phyloP scores from a whole-genome alignment of 2,797 vertebrate genomes.

The Poeciliopsis gracilis region DNA sequence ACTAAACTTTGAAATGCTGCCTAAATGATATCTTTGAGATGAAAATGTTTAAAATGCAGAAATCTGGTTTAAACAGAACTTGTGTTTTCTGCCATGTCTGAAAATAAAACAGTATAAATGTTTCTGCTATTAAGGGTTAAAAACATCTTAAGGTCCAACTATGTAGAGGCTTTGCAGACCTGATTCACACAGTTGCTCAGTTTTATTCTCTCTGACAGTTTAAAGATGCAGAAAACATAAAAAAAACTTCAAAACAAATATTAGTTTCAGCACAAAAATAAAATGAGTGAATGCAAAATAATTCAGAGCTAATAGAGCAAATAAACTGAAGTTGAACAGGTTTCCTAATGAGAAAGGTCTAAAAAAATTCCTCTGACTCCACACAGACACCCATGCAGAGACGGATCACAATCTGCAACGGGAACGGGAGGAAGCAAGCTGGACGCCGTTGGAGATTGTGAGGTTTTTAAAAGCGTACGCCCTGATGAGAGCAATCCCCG shows the following conservation, averaged over 20 bases:
- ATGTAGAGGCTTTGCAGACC: neutral
- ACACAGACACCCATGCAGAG: slow-evolving; percentile 16
- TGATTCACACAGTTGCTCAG: neutral
- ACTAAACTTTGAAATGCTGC: neutral
- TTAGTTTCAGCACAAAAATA: neutral
- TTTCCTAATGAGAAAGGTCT: neutral
- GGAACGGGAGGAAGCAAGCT: slow-evolving; percentile 16
- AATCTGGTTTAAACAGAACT: neutral
- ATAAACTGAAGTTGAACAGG: neutral
- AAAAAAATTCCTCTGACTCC: neutral
- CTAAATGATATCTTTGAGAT: neutral
- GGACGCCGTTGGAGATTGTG: slow-evolving; percentile 76
- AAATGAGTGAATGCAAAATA: slow-evolving; percentile 1
- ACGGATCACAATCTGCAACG: slow-evolving; percentile 72
- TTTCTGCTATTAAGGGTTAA: neutral
- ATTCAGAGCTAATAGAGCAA: neutral
- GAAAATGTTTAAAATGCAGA: neutral
- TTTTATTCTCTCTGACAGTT: neutral
- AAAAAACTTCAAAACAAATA: slow-evolving; percentile 13
- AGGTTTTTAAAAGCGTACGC: slow-evolving; percentile 66
- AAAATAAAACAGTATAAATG: neutral
- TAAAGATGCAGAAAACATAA: neutral
- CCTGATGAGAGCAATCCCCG: slow-evolving; percentile 29
- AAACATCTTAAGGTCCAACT: neutral
- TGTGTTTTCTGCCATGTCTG: neutral